phyloP scores from a whole-genome alignment of 2,888 invertebrate species.

The Dicycla oo region DNA sequence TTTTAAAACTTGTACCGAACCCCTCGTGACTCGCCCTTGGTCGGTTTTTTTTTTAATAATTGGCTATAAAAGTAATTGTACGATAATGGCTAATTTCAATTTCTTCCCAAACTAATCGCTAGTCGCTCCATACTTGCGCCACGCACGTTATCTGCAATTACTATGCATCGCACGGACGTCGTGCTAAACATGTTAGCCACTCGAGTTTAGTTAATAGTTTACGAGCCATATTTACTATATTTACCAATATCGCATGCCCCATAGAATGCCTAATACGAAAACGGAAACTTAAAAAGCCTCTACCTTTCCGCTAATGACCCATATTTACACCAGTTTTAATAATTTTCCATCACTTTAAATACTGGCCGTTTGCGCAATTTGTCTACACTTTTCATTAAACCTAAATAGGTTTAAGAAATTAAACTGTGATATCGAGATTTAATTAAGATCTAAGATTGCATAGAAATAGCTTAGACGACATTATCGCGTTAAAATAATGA shows the following conservation, averaged over 20 bases:
- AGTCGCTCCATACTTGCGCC: conserved; percentile 53
- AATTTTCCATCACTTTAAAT: conserved; percentile 37
- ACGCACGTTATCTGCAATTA: conserved; percentile 66
- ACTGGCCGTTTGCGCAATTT: conserved; percentile 29
- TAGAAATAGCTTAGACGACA: conserved; percentile 67
- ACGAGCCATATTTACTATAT: conserved; percentile 63
- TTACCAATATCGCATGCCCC: conserved; percentile 46
- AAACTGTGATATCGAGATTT: conserved; percentile 65
- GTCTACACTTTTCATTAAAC: conserved; percentile 58
- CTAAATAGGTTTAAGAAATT: conserved; percentile 61
- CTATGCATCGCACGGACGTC: conserved; percentile 69
- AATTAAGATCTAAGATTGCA: conserved; percentile 67
- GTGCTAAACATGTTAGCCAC: conserved; percentile 68
- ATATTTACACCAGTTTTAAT: conserved; percentile 12
- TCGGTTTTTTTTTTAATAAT: no score
- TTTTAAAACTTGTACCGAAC: no score
- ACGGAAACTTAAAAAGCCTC: conserved; percentile 28
- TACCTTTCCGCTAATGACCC: background rate
- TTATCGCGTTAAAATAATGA: conserved; percentile 69
- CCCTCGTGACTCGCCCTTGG: no score
- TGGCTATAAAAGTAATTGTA: background rate
- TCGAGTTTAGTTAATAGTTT: conserved; percentile 68
- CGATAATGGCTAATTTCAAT: background rate
- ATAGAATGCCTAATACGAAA: conserved; percentile 51
- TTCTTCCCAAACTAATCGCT: conserved; percentile 23